Base-by-base conservation (phyloP, 2,113 vertebrate genomes). In the Picathartes gymnocephalus region DNA sequence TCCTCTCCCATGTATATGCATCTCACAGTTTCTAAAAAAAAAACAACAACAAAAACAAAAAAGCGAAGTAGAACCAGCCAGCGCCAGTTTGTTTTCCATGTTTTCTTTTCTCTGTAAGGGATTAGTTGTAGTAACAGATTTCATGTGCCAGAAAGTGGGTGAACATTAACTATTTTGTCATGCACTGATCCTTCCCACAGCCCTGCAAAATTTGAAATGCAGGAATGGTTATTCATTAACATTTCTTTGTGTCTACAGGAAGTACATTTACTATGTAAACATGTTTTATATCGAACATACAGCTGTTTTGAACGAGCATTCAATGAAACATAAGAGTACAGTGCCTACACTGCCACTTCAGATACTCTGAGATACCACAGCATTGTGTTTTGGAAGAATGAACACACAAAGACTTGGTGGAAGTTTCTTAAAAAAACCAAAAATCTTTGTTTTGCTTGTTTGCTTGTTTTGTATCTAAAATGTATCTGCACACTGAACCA, bases 211-310 rank as follows among this genome's bases (percentile, higher is more conserved):
- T 94, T 95, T 92, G 85, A 93, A 96, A 95, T 92, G 92, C 84
- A 81, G 57, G 84, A 92, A 93, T 94, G 88, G 95, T 97, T 97
- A 95, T 94, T 93, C 88, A 96, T 96, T 95, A 95, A 97, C 93
- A 84, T 97, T 95, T 96, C 96, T 94, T 93, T 95, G 91, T 95
- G 84, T 95, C 90, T 94, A 88, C 93, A 96, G 86, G 93, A 96
- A 95, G 86, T 94, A 95, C 95, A 96, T 95, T 96, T 96, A 84
- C 93, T 97, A 87, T 96, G 95, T 96, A 97, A 96, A 96, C 95
- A 97, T 90, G 85, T 93, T 95, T 96, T 95, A 95, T 95, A 91
- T 81, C 65, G 84, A 88, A 93, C 89, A 96, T 95, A 92, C 94
- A 97, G 94, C 95, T 96, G 93, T 95, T 95, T 94, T 83, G 86